A percentile compares a stretch with the other conserved stretches of the same genome.
phyloP scores from a whole-genome alignment of 2,113 vertebrate genomes.

The Conger conger region DNA sequence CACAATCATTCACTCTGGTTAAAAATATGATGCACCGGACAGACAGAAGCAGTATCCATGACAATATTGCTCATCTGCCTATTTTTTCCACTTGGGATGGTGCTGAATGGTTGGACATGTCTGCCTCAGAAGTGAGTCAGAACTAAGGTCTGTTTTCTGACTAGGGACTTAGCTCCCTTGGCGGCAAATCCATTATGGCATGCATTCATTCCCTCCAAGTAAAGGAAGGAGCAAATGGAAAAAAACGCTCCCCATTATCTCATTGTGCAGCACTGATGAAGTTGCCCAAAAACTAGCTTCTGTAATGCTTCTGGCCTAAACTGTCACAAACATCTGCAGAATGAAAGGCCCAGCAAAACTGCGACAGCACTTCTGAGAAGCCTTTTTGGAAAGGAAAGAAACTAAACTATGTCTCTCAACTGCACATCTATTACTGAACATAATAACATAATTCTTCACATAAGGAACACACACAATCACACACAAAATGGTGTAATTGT shows the following conservation, averaged over 20 bases:
- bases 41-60: constrained; percentile 14
- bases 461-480: neutral
- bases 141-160: neutral
- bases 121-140: neutral
- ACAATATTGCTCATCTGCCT: constrained; percentile 10
- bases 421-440: neutral
- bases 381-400: neutral
- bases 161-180: neutral
- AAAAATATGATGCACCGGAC: neutral
- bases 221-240: neutral
- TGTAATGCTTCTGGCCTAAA: neutral
- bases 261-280: neutral
- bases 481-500: neutral
- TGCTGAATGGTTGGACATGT: constrained; percentile 1
- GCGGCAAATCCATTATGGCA: constrained; percentile 4
- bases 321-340: neutral
- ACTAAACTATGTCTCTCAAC: neutral
- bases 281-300: neutral
- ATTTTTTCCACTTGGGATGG: constrained; percentile 19
- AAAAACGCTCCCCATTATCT: constrained; percentile 7
- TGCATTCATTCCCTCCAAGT: constrained; percentile 16
- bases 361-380: neutral
- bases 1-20: neutral
- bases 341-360: neutral
- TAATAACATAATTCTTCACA: neutral